Evolutionary conservation across 1,140 invertebrate genomes (phyloP), one percentile per base, ranked within the genome.

Genomic region (Drosophila rhopaloa): DNA sequence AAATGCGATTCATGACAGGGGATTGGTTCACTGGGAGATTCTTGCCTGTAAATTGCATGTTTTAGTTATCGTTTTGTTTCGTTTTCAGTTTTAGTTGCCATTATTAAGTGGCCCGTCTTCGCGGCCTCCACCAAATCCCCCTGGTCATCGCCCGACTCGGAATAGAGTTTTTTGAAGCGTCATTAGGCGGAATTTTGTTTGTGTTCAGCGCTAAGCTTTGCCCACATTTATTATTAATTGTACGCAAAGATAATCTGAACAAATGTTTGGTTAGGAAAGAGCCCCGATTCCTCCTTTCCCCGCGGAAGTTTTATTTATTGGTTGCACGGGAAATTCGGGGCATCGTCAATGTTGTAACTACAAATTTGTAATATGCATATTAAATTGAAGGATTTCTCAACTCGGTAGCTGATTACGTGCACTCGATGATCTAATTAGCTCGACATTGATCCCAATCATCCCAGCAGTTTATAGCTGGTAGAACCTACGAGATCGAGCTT

Each of bases 1-100:
- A 88, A 86, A 88, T 70, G 79, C 83, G 82, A 76, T 50, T 82
- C 79, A 79, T 83, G 83, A 72, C 79, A 66, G 54, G 68, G 60
- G 43, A 58, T 57, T 48, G 63, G 44, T 27, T 29, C 43, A 58
- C 51, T 44, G 62, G 43, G 8, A 68, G 44, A 56, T 76, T 66
- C 65, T 19, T 24, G 60, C 65, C 59, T 61, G 72, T 50, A 74
- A 75, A 81, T 85, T 85, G 81, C 79, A 89, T 88, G 83, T 86
- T 88, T 82, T 82, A 75, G 65, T 61, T 56, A 35, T 67, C 51
- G 59, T 61, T 78, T 73, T 76, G 35, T 44, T 57, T 50, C 16
- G 14, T 47, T 44, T 53, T 55, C 53, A 48, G 48, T 68, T 70
- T 72, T 61, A 73, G 81, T 85, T 70, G 51, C 56, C 43, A 61